A percentile compares a stretch with the other conserved stretches of the same genome.
These are phyloP conservation scores for Mythimna loreyi DNA, from an alignment of 2,888 invertebrate species.

Conservation along the genomic window DNA sequence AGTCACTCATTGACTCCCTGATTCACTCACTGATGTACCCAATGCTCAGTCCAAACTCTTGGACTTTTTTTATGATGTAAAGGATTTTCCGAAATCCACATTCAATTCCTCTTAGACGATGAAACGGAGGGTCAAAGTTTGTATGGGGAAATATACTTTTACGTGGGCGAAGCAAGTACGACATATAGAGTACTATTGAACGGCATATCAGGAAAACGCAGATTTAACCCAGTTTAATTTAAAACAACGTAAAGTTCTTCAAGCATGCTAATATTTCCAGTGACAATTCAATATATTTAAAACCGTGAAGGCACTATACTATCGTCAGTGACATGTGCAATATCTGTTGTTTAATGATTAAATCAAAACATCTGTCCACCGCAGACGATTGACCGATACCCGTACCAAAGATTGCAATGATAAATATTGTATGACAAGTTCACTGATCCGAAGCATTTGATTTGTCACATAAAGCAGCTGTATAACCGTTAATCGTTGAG, in stretches of 20 bases:
- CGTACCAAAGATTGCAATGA: slow-evolving; percentile 17
- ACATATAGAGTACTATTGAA: slow-evolving; percentile 10
- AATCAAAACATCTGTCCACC: slow-evolving; percentile 30
- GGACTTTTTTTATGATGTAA: too few relatives aligned
- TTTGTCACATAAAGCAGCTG: slow-evolving; percentile 4
- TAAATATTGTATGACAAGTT: slow-evolving; percentile 18
- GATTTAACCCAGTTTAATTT: slow-evolving; percentile 6
- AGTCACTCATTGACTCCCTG: too few relatives aligned
- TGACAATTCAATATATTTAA: not conserved
- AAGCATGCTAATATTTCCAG: not conserved
- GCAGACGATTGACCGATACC: slow-evolving; percentile 18
- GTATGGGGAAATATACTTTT: too few relatives aligned
- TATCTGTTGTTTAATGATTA: slow-evolving; percentile 7
- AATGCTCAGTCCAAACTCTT: too few relatives aligned
- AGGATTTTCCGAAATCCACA: too few relatives aligned
- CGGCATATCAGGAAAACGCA: not conserved
- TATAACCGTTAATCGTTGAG: slow-evolving; percentile 10
- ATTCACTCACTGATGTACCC: too few relatives aligned
- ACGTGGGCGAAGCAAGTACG: not conserved
- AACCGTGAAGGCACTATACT: not conserved
- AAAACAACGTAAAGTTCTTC: slow-evolving; percentile 1
- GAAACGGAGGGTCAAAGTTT: too few relatives aligned
- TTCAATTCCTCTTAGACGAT: too few relatives aligned
- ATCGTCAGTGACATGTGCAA: not conserved
- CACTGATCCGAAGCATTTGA: slow-evolving; percentile 12